A percentile compares a stretch with the other conserved stretches of the same genome.
phyloP scores from a whole-genome alignment of 2,797 vertebrate species.

The Synanceia verrucosa region DNA sequence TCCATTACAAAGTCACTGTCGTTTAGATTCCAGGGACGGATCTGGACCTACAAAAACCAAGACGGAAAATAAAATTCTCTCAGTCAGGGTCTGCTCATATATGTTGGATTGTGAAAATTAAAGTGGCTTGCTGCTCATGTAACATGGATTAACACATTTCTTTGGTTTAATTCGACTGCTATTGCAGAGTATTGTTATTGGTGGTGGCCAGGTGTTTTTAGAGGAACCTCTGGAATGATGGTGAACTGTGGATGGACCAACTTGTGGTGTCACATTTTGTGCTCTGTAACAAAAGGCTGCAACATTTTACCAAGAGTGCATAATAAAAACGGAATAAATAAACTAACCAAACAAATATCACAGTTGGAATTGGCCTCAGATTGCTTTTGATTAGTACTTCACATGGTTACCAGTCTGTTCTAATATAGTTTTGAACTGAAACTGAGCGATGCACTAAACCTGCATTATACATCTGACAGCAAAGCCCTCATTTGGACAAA shows the following conservation, averaged over 20 bases:
- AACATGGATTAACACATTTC: conserved; percentile 15
- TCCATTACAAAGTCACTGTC: conserved; percentile 99
- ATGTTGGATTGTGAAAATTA: conserved; percentile 24
- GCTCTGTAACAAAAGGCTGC: neutral
- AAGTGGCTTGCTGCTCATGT: conserved; percentile 21
- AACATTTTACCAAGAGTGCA: neutral
- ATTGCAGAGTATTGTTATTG: neutral
- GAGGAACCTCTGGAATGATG: neutral
- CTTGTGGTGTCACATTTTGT: neutral
- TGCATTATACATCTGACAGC: neutral
- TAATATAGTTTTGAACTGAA: neutral
- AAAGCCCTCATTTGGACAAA: neutral
- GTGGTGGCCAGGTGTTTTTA: neutral
- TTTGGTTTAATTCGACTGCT: neutral
- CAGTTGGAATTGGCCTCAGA: neutral
- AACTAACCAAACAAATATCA: neutral
- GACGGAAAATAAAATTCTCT: neutral
- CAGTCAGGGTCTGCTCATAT: neutral
- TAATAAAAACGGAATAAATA: neutral
- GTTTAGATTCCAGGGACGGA: conserved; percentile 98
- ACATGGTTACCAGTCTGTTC: neutral
- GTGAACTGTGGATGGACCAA: neutral
- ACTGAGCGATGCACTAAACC: neutral
- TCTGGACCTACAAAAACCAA: conserved; percentile 88
- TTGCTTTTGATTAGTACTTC: too few species aligned